Evolutionary conservation across 2,888 invertebrate species (phyloP).

Genomic region (Macrosoma leucophasiata): DNA sequence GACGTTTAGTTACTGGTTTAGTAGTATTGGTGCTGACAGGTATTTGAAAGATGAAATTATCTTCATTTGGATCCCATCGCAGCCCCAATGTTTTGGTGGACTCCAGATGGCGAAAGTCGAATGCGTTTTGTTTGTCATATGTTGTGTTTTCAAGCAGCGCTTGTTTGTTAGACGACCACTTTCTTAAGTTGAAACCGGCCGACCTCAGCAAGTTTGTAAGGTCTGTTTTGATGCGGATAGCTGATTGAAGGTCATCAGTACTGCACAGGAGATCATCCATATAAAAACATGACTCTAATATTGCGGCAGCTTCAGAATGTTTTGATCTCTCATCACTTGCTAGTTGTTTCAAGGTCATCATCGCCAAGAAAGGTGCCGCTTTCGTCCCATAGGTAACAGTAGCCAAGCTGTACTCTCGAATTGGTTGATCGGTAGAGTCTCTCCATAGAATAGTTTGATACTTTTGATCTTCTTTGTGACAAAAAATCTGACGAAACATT

Average conservation of each 20-base stretch:
- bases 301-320: constrained; percentile 12
- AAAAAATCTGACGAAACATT: constrained; percentile 22
- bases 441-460: constrained; percentile 25
- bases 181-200: constrained; percentile 31
- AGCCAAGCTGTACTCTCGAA: constrained; percentile 4
- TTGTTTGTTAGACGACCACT: constrained; percentile 26
- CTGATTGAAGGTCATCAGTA: constrained; percentile 15
- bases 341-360: constrained; percentile 21
- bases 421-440: neutral
- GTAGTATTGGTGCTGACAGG: no score
- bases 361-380: constrained; percentile 13
- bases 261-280: constrained; percentile 29
- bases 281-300: constrained; percentile 20
- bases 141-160: no score
- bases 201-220: constrained; percentile 17
- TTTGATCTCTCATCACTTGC: constrained; percentile 22
- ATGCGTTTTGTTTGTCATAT: no score
- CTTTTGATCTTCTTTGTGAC: constrained; percentile 15
- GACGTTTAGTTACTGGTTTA: neutral
- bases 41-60: no score
- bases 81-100: no score
- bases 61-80: no score
- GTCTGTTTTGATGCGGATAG: constrained; percentile 17
- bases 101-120: no score
- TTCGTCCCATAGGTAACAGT: constrained; percentile 20